These are phyloP conservation scores for Temnothorax unifasciatus DNA, from an alignment of 2,888 invertebrate genomes.

Conservation along the genomic window DNA sequence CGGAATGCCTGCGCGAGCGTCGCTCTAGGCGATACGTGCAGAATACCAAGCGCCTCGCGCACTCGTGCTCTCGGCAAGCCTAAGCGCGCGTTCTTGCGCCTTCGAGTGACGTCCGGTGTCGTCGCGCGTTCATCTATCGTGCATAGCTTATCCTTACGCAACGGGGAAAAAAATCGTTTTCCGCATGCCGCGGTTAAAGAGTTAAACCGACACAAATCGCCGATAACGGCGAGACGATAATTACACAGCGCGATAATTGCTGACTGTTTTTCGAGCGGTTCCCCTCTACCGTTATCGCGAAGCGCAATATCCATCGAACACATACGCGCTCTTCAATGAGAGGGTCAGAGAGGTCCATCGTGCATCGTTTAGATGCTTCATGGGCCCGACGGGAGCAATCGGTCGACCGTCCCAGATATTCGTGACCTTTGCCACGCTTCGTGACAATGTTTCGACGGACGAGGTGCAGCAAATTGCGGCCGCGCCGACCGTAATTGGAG, in stretches of 20 bases:
- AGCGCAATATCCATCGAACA: not conserved
- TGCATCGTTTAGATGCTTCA: not conserved
- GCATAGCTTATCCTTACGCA: not conserved
- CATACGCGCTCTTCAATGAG: not conserved
- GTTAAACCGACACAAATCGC: not conserved
- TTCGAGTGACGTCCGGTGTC: conserved; percentile 21
- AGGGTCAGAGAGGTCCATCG: not conserved
- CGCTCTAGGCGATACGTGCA: conserved; percentile 65
- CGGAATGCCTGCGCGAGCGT: conserved; percentile 79
- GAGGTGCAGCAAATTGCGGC: conserved; percentile 62
- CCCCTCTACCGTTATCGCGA: not conserved
- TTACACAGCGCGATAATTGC: conserved; percentile 16
- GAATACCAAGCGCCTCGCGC: conserved; percentile 77
- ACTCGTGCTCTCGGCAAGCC: conserved; percentile 30
- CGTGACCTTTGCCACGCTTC: conserved; percentile 54
- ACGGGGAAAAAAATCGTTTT: not conserved
- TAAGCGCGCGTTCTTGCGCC: conserved; percentile 14
- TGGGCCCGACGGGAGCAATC: conserved; percentile 4
- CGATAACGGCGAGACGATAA: not conserved
- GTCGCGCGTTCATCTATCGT: not conserved
- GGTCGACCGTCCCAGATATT: conserved; percentile 35
- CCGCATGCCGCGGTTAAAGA: not conserved
- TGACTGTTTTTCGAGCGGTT: not conserved
- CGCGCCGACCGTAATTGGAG: conserved; percentile 39
- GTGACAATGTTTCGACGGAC: conserved; percentile 54